phyloP scores from a whole-genome alignment of 2,888 invertebrate species.

The Petrolisthes manimaculis region DNA sequence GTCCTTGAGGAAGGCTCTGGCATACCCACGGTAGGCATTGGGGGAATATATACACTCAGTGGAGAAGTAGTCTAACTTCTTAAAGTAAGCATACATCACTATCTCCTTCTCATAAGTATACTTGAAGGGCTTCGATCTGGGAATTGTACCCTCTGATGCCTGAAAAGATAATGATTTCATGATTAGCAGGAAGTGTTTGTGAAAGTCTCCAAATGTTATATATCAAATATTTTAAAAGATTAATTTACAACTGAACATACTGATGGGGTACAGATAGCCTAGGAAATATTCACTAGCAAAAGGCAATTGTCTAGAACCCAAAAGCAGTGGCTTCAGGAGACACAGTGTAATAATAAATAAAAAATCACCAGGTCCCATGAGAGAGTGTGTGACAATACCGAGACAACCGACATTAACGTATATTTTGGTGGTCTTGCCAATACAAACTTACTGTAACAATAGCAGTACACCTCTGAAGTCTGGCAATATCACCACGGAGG shows the following conservation, averaged over 20 bases:
- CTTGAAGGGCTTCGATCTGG: slow-evolving; percentile 94
- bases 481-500: slow-evolving; percentile 93
- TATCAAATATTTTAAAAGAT: no score
- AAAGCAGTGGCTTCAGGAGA: neutral
- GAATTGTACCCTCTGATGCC: slow-evolving; percentile 84
- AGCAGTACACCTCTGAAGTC: slow-evolving; percentile 90
- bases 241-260: no score
- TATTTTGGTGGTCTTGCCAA: no score
- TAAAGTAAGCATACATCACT: slow-evolving; percentile 98
- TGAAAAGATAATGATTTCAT: slow-evolving; percentile 54
- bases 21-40: slow-evolving; percentile 95
- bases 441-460: slow-evolving; percentile 81
- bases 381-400: no score
- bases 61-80: slow-evolving; percentile 95
- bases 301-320: no score
- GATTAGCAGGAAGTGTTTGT: no score
- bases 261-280: no score
- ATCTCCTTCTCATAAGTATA: slow-evolving; percentile 99
- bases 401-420: no score
- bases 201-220: no score
- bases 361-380: neutral
- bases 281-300: no score
- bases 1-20: slow-evolving; percentile 90
- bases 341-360: neutral
- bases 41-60: slow-evolving; percentile 99